These are phyloP conservation scores for Alligator sinensis DNA, from an alignment of 2,113 vertebrate genomes.

Conservation along the genomic window DNA sequence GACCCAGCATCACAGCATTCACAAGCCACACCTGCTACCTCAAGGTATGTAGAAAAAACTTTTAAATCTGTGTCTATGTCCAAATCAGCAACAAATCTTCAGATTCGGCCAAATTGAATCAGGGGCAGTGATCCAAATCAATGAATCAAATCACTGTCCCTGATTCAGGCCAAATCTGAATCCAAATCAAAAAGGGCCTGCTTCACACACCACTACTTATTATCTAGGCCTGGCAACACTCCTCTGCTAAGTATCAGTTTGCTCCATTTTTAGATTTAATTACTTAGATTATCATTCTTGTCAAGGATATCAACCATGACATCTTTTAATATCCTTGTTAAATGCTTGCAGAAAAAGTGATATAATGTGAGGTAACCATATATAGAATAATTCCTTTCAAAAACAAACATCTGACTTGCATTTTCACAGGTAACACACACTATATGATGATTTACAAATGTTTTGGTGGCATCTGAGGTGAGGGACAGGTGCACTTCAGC, in stretches of 20 bases:
- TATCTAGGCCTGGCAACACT: neutral
- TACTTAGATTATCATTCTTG: neutral
- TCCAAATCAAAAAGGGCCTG: no score
- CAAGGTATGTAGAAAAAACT: no score
- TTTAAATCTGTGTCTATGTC: no score
- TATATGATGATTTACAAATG: neutral
- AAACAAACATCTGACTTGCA: neutral
- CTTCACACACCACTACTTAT: neutral
- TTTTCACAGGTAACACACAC: neutral
- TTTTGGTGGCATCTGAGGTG: neutral
- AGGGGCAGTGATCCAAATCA: no score
- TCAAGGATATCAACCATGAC: neutral
- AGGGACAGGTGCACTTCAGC: accelerated
- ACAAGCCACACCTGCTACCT: no score
- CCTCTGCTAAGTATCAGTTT: neutral
- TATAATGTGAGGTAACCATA: neutral
- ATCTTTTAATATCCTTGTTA: neutral
- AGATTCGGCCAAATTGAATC: no score
- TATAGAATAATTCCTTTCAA: neutral
- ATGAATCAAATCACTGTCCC: no score
- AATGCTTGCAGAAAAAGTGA: neutral
- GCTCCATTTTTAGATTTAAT: neutral
- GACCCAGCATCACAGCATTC: no score
- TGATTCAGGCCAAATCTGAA: no score
- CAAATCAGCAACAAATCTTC: no score